phyloP scores from a whole-genome alignment of 2,888 invertebrate species.

The Platycheirus rosarum region DNA sequence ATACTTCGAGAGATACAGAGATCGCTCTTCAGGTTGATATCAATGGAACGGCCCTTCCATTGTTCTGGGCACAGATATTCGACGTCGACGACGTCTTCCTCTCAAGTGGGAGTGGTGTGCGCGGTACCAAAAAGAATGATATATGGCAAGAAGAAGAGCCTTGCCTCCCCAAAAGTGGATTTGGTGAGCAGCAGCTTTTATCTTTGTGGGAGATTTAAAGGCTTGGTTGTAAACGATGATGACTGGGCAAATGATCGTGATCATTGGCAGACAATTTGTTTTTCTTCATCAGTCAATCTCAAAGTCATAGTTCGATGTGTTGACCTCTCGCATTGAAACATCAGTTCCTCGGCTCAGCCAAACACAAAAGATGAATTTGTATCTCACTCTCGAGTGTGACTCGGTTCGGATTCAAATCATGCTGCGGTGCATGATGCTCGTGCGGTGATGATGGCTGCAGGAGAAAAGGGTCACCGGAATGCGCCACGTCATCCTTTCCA shows the following conservation, averaged over 20 bases:
- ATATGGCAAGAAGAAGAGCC: constrained; percentile 52
- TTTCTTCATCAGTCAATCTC: constrained; percentile 75
- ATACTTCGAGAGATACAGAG: constrained; percentile 57
- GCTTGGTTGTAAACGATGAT: constrained; percentile 70
- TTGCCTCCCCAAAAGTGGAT: constrained; percentile 68
- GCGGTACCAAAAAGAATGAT: constrained; percentile 55
- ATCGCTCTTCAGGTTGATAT: constrained; percentile 57
- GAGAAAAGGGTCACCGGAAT: constrained; percentile 79
- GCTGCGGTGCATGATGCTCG: constrained; percentile 50
- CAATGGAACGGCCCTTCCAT: constrained; percentile 67
- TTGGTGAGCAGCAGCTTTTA: constrained; percentile 72
- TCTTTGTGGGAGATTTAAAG: constrained; percentile 73
- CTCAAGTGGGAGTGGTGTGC: constrained; percentile 62
- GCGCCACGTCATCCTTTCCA: constrained; percentile 80
- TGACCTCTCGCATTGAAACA: constrained; percentile 73
- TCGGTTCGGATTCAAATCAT: constrained; percentile 58
- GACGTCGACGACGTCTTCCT: constrained; percentile 8
- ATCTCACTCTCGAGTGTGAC: constrained; percentile 61
- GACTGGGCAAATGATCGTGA: constrained; percentile 73
- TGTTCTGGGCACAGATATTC: constrained; percentile 31
- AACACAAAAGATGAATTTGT: constrained; percentile 64
- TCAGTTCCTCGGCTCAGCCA: constrained; percentile 46
- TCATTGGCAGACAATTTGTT: constrained; percentile 75
- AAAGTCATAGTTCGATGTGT: constrained; percentile 75
- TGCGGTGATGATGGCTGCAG: constrained; percentile 68